These are phyloP conservation scores for Drosophila ustulata DNA, from an alignment of 2,888 invertebrate species.

Conservation along the genomic window DNA sequence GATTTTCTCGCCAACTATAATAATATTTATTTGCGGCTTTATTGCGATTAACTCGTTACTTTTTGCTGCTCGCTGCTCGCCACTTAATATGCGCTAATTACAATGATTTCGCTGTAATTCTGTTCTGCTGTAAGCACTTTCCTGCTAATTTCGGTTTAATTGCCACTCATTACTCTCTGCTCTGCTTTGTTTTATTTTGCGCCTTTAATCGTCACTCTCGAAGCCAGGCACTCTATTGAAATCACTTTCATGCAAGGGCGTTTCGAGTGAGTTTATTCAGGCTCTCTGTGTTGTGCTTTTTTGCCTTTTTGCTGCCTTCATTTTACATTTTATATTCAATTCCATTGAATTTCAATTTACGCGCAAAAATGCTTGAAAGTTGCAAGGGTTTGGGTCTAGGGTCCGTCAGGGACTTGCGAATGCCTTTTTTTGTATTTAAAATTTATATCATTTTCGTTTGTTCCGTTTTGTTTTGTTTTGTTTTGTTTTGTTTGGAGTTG, in stretches of 20 bases:
- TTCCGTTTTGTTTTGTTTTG: slow-evolving; percentile 18
- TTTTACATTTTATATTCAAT: slow-evolving; percentile 36
- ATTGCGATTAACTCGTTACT: not conserved
- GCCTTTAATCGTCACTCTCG: slow-evolving; percentile 5
- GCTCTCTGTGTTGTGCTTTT: not conserved
- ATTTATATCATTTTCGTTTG: slow-evolving; percentile 43
- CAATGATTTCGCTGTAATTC: slow-evolving; percentile 5
- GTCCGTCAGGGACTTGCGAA: slow-evolving; percentile 15
- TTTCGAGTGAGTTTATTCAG: slow-evolving; percentile 4
- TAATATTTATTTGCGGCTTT: not conserved
- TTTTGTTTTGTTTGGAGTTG: slow-evolving; percentile 20
- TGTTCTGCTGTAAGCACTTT: not conserved
- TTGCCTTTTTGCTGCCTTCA: slow-evolving; percentile 2
- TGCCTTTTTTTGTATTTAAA: slow-evolving; percentile 39
- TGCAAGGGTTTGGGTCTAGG: not conserved
- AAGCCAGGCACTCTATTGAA: not conserved
- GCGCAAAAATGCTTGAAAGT: slow-evolving; percentile 31
- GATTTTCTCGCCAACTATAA: not conserved
- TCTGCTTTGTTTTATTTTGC: not conserved
- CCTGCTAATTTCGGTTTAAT: slow-evolving; percentile 10
- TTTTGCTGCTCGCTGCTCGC: not conserved
- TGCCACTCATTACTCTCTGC: not conserved
- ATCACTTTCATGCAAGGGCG: not conserved
- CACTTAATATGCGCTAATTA: slow-evolving; percentile 1
- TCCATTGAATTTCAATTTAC: slow-evolving; percentile 59